Evolutionary conservation across 2,113 vertebrate genomes (phyloP).

Genomic region (Oncorhynchus masou): DNA sequence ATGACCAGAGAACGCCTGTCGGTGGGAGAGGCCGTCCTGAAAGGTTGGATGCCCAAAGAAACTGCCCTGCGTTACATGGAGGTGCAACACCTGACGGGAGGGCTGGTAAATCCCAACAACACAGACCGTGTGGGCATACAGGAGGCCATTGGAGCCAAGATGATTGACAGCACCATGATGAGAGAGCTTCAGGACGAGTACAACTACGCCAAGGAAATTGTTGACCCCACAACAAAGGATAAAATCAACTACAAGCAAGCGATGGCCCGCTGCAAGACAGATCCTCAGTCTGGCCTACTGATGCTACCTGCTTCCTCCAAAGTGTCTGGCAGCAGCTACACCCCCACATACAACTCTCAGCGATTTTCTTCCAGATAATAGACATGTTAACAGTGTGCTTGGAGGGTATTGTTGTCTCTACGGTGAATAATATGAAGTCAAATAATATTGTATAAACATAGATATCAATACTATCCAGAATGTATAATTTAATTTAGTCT

Average conservation of each 20-base stretch:
- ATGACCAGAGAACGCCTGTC: constrained; percentile 83
- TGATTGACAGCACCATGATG: constrained; percentile 81
- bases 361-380: constrained; percentile 55
- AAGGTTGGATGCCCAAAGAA: constrained; percentile 89
- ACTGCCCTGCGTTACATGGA: constrained; percentile 82
- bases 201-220: constrained; percentile 81
- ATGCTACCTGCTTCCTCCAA: constrained; percentile 78
- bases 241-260: constrained; percentile 92
- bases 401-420: constrained; percentile 24
- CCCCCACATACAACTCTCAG: constrained; percentile 40
- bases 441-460: constrained; percentile 11
- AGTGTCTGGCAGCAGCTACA: constrained; percentile 39
- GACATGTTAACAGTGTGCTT: constrained; percentile 51
- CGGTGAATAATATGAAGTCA: constrained; percentile 8
- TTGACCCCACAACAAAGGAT: constrained; percentile 87
- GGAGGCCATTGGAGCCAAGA: constrained; percentile 79
- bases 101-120: constrained; percentile 85
- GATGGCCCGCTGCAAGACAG: constrained; percentile 82
- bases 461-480: constrained; percentile 26
- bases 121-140: constrained; percentile 75
- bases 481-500: constrained; percentile 52
- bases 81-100: constrained; percentile 89
- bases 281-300: constrained; percentile 79
- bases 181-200: constrained; percentile 82
- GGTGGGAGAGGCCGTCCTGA: constrained; percentile 89